Evolutionary conservation across 53 echinoderm and acorn worm species (phyloP), one percentile per base, ranked within the genome.

Genomic region (Actinopyga echinites): DNA sequence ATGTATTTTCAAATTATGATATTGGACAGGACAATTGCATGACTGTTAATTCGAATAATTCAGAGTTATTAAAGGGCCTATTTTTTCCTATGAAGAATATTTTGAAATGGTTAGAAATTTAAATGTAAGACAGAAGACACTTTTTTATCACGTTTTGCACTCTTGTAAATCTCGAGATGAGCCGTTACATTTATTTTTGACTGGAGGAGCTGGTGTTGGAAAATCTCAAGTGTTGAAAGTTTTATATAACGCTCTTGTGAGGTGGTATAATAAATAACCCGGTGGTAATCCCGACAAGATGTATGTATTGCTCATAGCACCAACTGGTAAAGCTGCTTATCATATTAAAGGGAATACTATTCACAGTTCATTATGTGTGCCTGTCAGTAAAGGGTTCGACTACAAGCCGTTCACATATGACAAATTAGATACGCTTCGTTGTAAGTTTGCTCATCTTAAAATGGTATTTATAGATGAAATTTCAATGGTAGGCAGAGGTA

Each of bases 261-360:
- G 59, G 19, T 68, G 80, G 19, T 71, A 69, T 40, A 40, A 29
- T 69, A 33, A 25, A 57, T 65, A 37, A 26, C 40, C 40, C 7
- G 40, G 40, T 1, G 5, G 40, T 40, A 40, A 40, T 10, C 40
- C 40, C 10, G 40, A 40, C 40, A 40, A 40, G 0, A 40, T 40
- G 40, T 40, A 40, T 40, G 40, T 40, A 0, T 5, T 40, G 15
- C 30, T 64, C 60, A 30, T 64, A 4, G 85, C 90, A 73, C 85
- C 85, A 56, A 89, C 85, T 56, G 90, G 90, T 23, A 87, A 85
- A n/a, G 90, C 90, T 52, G 85, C 85, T 31, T 85, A 85, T 69
- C 12, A 45, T 17, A 89, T 89, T 21, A 79, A 86, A 73, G 86
- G 60, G 6, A 64, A 15, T 7, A 88, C 88, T 56, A 40, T 40